Evolutionary conservation across 2,888 invertebrate genomes (phyloP).

Genomic region (Archips xylosteana): DNA sequence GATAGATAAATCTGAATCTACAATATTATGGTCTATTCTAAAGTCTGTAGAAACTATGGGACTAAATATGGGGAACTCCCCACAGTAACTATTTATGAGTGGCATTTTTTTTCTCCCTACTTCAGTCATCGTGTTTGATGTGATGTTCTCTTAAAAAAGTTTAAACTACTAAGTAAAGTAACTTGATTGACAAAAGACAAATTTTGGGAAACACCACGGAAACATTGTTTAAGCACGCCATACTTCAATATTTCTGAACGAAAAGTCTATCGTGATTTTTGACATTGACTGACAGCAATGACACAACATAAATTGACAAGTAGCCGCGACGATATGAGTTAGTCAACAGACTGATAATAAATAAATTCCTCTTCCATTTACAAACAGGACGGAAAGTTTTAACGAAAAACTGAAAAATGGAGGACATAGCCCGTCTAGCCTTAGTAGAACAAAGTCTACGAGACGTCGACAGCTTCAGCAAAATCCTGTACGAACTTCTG

Average conservation of each 20-base stretch:
- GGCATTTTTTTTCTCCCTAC: too few species aligned
- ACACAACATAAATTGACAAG: conserved; percentile 77
- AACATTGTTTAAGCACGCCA: too few species aligned
- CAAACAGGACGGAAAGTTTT: conserved; percentile 4
- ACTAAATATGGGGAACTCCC: not conserved
- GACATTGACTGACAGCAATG: conserved; percentile 48
- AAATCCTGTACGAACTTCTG: conserved; percentile 68
- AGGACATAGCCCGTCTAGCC: conserved; percentile 78
- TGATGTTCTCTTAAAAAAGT: too few species aligned
- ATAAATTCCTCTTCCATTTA: conserved; percentile 46
- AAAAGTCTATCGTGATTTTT: conserved; percentile 40
- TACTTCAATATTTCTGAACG: conserved; percentile 48
- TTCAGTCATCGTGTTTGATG: too few species aligned
- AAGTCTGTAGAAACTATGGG: too few species aligned
- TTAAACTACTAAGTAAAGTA: too few species aligned
- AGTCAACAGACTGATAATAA: conserved; percentile 49
- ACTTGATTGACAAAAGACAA: too few species aligned
- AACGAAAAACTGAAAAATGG: conserved; percentile 60
- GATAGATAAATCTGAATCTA: too few species aligned
- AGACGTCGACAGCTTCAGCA: conserved; percentile 63
- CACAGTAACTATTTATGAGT: not conserved
- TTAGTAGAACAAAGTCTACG: conserved; percentile 71
- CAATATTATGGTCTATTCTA: too few species aligned
- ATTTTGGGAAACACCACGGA: too few species aligned
- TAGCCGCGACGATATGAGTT: conserved; percentile 47